Percentiles rank a stretch among this genome's conserved stretches.
Evolutionary conservation across 1,140 invertebrate species (phyloP).

Genomic region (Myzus persicae): DNA sequence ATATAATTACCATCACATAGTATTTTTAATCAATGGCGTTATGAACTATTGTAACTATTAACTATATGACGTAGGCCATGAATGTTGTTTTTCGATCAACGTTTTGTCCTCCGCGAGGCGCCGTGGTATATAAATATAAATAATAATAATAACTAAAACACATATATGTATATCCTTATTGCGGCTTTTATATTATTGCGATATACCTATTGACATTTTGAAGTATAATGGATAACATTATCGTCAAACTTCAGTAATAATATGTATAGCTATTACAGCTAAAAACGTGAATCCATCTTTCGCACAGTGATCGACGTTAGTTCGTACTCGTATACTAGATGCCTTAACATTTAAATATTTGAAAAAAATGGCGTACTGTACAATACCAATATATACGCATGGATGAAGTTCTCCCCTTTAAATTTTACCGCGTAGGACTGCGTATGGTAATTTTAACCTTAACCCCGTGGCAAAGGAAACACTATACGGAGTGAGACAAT

Average conservation of each 20-base stretch:
- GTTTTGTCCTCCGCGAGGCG: not conserved
- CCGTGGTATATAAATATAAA: not conserved
- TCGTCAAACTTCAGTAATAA: too few relatives aligned
- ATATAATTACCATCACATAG: too few relatives aligned
- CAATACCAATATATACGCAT: not conserved
- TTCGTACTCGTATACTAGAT: not conserved
- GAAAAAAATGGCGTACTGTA: not conserved
- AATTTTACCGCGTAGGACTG: not conserved
- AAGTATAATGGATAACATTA: too few relatives aligned
- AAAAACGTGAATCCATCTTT: not conserved
- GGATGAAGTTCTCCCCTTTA: not conserved
- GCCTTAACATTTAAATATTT: not conserved
- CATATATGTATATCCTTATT: not conserved
- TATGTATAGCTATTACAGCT: not conserved
- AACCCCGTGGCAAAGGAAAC: not conserved
- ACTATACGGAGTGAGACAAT: not conserved
- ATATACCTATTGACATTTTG: too few relatives aligned
- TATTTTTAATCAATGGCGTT: too few relatives aligned
- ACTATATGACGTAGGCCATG: too few relatives aligned
- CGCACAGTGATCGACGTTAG: not conserved
- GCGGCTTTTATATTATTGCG: not conserved
- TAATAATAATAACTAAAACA: not conserved
- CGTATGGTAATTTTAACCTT: conserved; percentile 23
- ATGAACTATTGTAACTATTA: too few relatives aligned
- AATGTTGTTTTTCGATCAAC: not conserved